Conservation (phyloP, 2,113 vertebrate genomes). For the Thunnus thynnus region DNA sequence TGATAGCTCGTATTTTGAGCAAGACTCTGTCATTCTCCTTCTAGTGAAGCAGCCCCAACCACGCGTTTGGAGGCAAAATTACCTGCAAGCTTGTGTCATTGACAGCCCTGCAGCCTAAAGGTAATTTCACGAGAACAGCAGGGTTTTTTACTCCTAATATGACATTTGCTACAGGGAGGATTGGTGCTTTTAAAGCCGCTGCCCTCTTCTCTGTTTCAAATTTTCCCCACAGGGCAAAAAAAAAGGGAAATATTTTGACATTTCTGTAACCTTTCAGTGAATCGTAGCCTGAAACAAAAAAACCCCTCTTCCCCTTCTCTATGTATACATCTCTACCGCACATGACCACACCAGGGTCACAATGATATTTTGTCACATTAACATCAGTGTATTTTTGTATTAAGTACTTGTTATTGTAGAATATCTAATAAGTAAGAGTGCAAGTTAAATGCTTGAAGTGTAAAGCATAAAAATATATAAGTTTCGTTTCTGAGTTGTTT, state of each 20-base stretch:
- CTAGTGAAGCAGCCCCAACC: slow-evolving; percentile 13
- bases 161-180: neutral
- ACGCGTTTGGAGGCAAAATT: neutral
- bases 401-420: no score
- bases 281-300: neutral
- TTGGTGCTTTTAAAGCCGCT: slow-evolving; percentile 10
- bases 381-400: no score
- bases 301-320: no score
- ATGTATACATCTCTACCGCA: neutral
- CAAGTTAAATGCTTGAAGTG: no score
- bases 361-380: no score
- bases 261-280: slow-evolving; percentile 15
- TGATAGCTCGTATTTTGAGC: slow-evolving; percentile 10
- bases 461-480: no score
- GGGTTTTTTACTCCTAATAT: neutral
- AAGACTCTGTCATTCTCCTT: neutral
- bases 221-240: neutral
- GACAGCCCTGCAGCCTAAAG: slow-evolving; percentile 11
- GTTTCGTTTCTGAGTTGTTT: no score
- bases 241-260: neutral
- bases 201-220: neutral
- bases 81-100: slow-evolving; percentile 11
- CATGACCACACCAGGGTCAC: neutral
- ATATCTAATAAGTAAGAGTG: no score
- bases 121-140: neutral